These are phyloP conservation scores for Pseudococcus viburni DNA, from an alignment of 2,888 invertebrate species.

Conservation along the genomic window DNA sequence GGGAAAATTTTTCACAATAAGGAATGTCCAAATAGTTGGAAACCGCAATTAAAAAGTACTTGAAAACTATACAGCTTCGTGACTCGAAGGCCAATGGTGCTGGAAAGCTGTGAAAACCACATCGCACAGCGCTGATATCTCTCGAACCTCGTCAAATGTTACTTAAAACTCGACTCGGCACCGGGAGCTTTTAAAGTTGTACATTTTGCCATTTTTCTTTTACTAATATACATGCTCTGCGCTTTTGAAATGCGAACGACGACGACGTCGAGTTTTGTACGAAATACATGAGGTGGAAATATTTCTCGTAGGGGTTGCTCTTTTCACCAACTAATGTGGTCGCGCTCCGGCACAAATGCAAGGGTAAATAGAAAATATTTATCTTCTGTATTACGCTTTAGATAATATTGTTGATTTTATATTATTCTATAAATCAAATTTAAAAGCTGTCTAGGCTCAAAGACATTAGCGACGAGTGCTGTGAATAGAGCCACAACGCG, in stretches of 20 bases:
- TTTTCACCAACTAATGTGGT: constrained; percentile 25
- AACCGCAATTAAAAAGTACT: not conserved
- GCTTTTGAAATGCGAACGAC: not conserved
- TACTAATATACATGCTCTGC: constrained; percentile 6
- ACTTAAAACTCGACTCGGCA: no score
- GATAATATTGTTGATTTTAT: constrained; percentile 49
- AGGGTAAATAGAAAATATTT: constrained; percentile 49
- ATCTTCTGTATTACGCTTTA: constrained; percentile 40
- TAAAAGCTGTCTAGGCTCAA: constrained; percentile 40
- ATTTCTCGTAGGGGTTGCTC: constrained; percentile 3
- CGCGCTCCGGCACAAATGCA: constrained; percentile 18
- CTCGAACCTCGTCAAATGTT: no score
- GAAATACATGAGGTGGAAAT: constrained; percentile 43
- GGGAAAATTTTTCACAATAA: not conserved
- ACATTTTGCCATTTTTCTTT: no score
- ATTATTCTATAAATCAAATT: constrained; percentile 49
- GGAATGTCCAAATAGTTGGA: not conserved
- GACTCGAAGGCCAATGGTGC: not conserved
- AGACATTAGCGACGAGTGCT: constrained; percentile 25
- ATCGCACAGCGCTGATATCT: no score
- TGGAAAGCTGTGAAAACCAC: not conserved
- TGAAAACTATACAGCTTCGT: not conserved
- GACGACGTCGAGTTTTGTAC: not conserved
- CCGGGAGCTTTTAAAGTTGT: no score
- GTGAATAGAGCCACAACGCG: not conserved